Evolutionary conservation across 2,113 vertebrate species (phyloP), one percentile per base, ranked within the genome.

Genomic region (Solea solea): DNA sequence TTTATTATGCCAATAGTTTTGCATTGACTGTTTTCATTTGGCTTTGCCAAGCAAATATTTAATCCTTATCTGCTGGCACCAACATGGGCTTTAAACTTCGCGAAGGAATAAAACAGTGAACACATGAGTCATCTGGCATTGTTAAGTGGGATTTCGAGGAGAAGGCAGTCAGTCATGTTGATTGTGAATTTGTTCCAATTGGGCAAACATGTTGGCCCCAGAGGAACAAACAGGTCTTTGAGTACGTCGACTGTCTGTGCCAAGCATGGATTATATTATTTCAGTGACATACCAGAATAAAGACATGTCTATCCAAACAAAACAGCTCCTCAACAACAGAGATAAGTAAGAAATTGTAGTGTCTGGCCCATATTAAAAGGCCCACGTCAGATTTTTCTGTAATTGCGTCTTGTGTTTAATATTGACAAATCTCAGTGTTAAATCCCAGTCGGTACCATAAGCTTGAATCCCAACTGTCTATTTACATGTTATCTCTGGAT

Each of bases 171-270:
- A 64, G 86, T 81, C 60, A 48, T 73, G 68, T 84, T 81, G 62
- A 81, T 74, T 74, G 64, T 75, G 61, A 83, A 59, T 88, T 81
- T 67, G 71, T 84, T 85, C 67, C 78, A 77, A 72, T 86, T 71
- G 69, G 67, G 27, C 64, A 72, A 86, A 87, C 59, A 77, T 49
- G 45, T 74, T 66, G 48, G 58, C 45, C 68, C 58, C 64, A 53
- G 67, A 73, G 74, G 78, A 84, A 65, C 78, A 84, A 78, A 71
- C 61, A 69, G 54, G 49, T 74, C 69, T 81, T 82, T 84, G 52
- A 76, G 45, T 51, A 44, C 34, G 61, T 69, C 64, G 59, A 51
- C 48, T 45, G 56, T 58, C 21, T 11, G 41, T 79, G 64, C 74
- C 82, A 88, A 78, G 40, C 58, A n/a, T 41, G 69, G 66, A 80